A percentile compares a stretch with the other conserved stretches of the same genome.
These are phyloP conservation scores for Prionailurus viverrinus DNA, from an alignment of 2,113 vertebrate genomes.

Conservation along the genomic window DNA sequence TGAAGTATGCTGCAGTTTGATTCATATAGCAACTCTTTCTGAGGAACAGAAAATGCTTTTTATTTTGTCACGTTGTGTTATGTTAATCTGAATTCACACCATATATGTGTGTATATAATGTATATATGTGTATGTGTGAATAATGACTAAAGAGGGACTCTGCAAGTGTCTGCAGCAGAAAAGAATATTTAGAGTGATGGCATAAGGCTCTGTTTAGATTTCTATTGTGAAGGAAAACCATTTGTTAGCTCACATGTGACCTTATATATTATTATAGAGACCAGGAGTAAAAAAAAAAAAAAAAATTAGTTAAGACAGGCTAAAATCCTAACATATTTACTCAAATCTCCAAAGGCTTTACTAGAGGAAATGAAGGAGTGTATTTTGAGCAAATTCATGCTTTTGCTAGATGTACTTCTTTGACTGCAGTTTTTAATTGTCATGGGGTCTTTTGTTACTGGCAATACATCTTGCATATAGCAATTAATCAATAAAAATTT, in stretches of 20 bases:
- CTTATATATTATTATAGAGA: background rate
- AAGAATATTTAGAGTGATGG: constrained; percentile 63
- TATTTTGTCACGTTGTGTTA: constrained; percentile 82
- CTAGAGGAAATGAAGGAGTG: background rate
- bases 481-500: background rate
- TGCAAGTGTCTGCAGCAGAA: constrained; percentile 70
- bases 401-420: background rate
- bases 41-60: constrained; percentile 76
- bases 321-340: background rate
- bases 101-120: constrained; percentile 81
- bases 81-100: constrained; percentile 82
- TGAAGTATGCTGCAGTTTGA: constrained; percentile 59
- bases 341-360: background rate
- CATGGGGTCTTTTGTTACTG: background rate
- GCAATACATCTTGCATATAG: background rate
- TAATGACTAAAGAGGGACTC: constrained; percentile 79
- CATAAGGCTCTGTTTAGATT: constrained; percentile 67
- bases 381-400: background rate
- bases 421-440: background rate
- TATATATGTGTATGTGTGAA: constrained; percentile 81
- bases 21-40: constrained; percentile 74
- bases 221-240: constrained; percentile 65
- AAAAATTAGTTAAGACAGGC: background rate
- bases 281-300: background rate
- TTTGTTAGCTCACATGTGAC: constrained; percentile 43